These are phyloP conservation scores for Panorpa germanica DNA, from an alignment of 2,888 invertebrate species.

Conservation along the genomic window DNA sequence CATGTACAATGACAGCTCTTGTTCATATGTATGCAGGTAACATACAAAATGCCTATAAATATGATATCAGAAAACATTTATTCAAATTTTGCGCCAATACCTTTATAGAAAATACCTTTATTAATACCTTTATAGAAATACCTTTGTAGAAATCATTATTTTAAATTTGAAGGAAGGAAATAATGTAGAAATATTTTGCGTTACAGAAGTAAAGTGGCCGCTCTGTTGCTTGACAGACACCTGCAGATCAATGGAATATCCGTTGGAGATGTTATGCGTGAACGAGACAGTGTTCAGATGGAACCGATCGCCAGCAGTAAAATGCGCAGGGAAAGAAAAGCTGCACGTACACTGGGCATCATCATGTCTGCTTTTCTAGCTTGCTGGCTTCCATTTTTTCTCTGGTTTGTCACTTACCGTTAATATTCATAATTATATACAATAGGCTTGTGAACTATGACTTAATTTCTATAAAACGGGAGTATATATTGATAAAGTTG, in stretches of 20 bases:
- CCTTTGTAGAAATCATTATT: constrained; percentile 3
- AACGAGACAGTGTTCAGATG: constrained; percentile 43
- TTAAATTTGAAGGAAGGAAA: constrained; percentile 1
- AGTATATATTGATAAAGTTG: no score
- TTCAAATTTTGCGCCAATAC: no score
- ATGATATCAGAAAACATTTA: no score
- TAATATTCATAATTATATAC: constrained; percentile 1
- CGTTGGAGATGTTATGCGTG: constrained; percentile 36
- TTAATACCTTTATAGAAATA: no score
- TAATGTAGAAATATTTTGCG: constrained; percentile 11
- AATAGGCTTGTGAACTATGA: no score
- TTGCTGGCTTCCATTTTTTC: constrained; percentile 91
- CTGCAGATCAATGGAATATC: constrained; percentile 79
- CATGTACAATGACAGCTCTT: no score
- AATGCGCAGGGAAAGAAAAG: constrained; percentile 77
- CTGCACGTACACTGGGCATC: constrained; percentile 85
- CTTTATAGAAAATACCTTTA: no score
- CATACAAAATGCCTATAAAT: no score
- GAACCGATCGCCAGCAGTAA: constrained; percentile 65
- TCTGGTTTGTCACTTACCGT: constrained; percentile 44
- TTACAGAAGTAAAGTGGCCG: constrained; percentile 73
- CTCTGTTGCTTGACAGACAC: constrained; percentile 70
- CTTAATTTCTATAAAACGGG: no score
- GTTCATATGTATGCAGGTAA: no score
- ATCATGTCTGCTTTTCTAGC: constrained; percentile 91